Evolutionary conservation across 2,888 invertebrate species (phyloP).

Genomic region (Alcis repandata): DNA sequence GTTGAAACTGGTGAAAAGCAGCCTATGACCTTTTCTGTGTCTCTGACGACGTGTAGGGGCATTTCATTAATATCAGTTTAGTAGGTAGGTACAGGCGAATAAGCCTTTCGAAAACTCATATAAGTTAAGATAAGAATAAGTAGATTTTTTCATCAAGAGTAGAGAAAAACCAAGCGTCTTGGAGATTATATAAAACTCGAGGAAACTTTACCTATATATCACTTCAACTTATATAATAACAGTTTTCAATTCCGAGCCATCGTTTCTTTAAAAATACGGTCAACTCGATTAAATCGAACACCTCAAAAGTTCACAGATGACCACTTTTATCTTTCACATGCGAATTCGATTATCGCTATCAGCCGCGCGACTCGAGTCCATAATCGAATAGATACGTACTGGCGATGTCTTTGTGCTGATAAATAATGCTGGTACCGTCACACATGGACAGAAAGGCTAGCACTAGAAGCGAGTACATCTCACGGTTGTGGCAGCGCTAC

Average conservation of each 20-base stretch:
- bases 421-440: slow-evolving; percentile 31
- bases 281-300: not conserved
- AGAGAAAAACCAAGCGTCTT: no score
- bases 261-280: not conserved
- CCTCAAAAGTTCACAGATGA: slow-evolving; percentile 1
- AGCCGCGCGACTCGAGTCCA: slow-evolving; percentile 42
- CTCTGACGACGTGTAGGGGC: no score
- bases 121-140: no score
- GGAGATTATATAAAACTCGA: no score
- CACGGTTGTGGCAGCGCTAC: slow-evolving; percentile 32
- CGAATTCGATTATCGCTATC: slow-evolving; percentile 46
- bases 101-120: no score
- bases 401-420: slow-evolving; percentile 30
- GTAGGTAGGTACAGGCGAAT: no score
- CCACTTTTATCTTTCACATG: slow-evolving; percentile 35
- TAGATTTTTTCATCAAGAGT: no score
- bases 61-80: no score
- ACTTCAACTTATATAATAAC: no score
- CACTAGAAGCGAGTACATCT: slow-evolving; percentile 42
- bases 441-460: slow-evolving; percentile 25
- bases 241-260: not conserved
- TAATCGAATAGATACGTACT: slow-evolving; percentile 49
- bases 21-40: no score
- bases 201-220: no score
- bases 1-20: no score